These are phyloP conservation scores for Nycticryphes semicollaris DNA, from an alignment of 2,113 vertebrate species.

Conservation along the genomic window DNA sequence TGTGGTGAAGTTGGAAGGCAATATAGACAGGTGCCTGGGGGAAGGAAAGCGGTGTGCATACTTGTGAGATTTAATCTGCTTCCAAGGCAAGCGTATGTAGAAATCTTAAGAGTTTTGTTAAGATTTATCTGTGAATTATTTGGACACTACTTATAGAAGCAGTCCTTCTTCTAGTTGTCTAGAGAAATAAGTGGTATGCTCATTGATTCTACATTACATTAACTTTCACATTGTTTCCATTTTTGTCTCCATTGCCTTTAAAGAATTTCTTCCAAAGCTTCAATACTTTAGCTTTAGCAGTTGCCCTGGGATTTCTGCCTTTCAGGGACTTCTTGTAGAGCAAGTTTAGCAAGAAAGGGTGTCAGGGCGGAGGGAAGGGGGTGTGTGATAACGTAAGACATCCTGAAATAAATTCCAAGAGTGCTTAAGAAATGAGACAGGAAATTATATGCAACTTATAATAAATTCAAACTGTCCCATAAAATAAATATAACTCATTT, in stretches of 20 bases:
- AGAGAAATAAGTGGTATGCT: constrained; percentile 56
- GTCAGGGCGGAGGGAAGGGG: background rate
- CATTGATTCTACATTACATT: constrained; percentile 57
- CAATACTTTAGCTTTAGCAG: background rate
- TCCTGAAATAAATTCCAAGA: constrained; percentile 68
- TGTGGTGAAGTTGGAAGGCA: background rate
- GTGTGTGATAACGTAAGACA: constrained; percentile 59
- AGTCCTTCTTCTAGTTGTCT: constrained; percentile 53
- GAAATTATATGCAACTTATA: constrained; percentile 72
- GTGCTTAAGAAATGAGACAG: constrained; percentile 63
- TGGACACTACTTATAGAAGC: constrained; percentile 24
- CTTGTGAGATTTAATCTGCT: constrained; percentile 41
- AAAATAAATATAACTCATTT: constrained; percentile 73
- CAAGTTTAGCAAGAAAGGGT: background rate
- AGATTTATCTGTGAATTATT: constrained; percentile 71
- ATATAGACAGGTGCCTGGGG: background rate
- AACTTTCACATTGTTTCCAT: constrained; percentile 70
- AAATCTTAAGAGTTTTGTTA: constrained; percentile 56
- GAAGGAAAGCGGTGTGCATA: background rate
- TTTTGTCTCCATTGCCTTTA: constrained; percentile 54
- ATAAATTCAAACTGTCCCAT: constrained; percentile 74
- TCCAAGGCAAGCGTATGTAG: constrained; percentile 47
- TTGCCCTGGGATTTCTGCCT: constrained; percentile 17
- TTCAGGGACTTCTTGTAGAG: background rate
- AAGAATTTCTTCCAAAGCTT: constrained; percentile 57